phyloP scores from a whole-genome alignment of 2,797 vertebrate genomes.

The Muscicapa comitata region DNA sequence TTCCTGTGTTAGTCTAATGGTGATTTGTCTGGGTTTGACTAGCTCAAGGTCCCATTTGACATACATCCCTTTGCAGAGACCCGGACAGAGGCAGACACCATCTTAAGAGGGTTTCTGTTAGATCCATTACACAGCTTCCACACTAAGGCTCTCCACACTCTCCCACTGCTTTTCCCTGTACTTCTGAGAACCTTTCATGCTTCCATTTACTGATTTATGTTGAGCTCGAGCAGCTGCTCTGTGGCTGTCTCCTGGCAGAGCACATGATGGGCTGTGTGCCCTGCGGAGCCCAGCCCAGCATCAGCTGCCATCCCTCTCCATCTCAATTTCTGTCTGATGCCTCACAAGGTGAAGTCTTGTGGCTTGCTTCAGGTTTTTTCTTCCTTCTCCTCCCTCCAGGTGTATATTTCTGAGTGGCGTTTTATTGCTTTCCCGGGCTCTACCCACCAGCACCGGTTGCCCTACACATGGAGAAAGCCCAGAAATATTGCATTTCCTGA shows the following conservation, averaged over 20 bases:
- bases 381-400: background rate
- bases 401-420: rapidly evolving
- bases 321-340: background rate
- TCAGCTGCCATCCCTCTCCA: background rate
- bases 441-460: background rate
- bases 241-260: background rate
- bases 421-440: background rate
- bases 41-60: rapidly evolving
- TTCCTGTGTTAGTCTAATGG: background rate
- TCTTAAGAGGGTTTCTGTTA: background rate
- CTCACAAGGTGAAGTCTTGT: background rate
- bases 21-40: background rate
- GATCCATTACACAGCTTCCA: background rate
- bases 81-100: background rate
- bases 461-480: background rate
- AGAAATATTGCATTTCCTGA: rapidly evolving
- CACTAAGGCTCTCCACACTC: rapidly evolving
- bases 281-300: background rate
- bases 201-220: background rate
- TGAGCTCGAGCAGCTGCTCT: background rate
- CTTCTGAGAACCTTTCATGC: background rate
- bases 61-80: rapidly evolving
- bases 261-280: rapidly evolving
- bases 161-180: background rate
- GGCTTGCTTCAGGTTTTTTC: background rate